Evolutionary conservation across 1,140 invertebrate genomes (phyloP).

Genomic region (Conopomorpha cramerella): DNA sequence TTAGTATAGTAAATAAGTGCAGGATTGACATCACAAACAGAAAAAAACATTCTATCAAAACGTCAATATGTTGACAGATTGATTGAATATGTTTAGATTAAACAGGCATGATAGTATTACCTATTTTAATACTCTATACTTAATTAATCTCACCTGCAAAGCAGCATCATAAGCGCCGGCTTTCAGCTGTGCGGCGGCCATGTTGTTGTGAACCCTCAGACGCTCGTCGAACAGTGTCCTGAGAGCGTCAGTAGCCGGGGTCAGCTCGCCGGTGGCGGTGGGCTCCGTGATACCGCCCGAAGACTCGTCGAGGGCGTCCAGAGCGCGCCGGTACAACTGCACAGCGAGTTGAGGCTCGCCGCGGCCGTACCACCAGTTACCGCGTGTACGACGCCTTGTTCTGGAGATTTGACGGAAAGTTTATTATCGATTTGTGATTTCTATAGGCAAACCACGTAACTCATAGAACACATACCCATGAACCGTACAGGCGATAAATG

Average conservation of each 20-base stretch:
- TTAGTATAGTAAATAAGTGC: background rate
- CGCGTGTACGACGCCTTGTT: constrained; percentile 81
- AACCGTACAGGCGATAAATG: too few species aligned
- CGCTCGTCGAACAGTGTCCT: constrained; percentile 71
- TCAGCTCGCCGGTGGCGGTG: constrained; percentile 25
- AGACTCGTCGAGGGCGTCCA: constrained; percentile 78
- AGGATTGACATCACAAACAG: background rate
- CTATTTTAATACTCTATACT: too few species aligned
- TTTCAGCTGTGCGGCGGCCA: constrained; percentile 88
- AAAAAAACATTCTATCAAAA: too few species aligned
- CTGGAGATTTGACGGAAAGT: too few species aligned
- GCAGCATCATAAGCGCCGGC: constrained; percentile 82
- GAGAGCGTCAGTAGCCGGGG: constrained; percentile 19
- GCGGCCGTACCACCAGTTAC: constrained; percentile 87
- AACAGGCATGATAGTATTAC: too few species aligned
- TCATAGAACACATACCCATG: too few species aligned
- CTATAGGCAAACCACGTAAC: too few species aligned
- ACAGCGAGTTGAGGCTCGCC: constrained; percentile 78
- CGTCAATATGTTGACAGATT: too few species aligned
- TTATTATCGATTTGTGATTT: too few species aligned
- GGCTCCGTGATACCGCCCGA: constrained; percentile 61
- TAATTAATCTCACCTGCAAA: constrained; percentile 57
- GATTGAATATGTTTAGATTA: too few species aligned
- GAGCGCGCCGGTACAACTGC: constrained; percentile 81
- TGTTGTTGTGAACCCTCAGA: constrained; percentile 85